Base-by-base conservation (phyloP, 2,113 vertebrate genomes). In the Mixornis gularis region DNA sequence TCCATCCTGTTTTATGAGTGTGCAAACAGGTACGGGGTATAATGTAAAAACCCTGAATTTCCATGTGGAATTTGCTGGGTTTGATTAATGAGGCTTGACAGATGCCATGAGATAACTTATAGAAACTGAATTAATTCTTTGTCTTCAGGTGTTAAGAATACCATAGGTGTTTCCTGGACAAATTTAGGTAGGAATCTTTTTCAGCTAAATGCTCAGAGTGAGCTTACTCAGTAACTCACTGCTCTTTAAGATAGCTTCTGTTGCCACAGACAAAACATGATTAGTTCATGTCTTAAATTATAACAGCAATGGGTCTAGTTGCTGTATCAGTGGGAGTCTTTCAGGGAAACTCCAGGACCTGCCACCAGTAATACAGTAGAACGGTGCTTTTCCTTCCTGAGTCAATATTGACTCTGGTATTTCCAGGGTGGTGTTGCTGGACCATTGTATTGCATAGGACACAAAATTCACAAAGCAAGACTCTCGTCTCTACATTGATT, bases 341-440 rank as follows among this genome's bases (percentile, higher is more conserved):
- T 77, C 85, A 92, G 96, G 94, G 96, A 96, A 96, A 96, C 59
- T 96, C 93, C 95, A 92, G 82, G 68, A 70, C 64, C 74, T 85
- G 91, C 80, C 84, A 82, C 36, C 2, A 87, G 27, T 66, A 40
- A 82, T 38, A 73, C 46, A 85, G 74, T 3, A 83, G 84, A 85
- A 83, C 14, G 94, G 95, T 96, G 92, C 71, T 96, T 96, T 96
- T 95, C 88, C 92, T 95, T 93, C 93, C 64, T 95, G 93, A 95
- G 94, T 95, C 93, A 96, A 93, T 95, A 91, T 91, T 93, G 90
- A 95, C 92, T 41, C 78, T 71, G 79, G 80, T 95, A 95, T 93
- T 94, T 95, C 82, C 87, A 87, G 72, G 55, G 85, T 52, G 72
- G n/a, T 90, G 68, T 66, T 91, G 74, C 59, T 79, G 85, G 71